Evolutionary conservation across 1,140 invertebrate genomes (phyloP).

Genomic region (Drosophila nigromelanica): DNA sequence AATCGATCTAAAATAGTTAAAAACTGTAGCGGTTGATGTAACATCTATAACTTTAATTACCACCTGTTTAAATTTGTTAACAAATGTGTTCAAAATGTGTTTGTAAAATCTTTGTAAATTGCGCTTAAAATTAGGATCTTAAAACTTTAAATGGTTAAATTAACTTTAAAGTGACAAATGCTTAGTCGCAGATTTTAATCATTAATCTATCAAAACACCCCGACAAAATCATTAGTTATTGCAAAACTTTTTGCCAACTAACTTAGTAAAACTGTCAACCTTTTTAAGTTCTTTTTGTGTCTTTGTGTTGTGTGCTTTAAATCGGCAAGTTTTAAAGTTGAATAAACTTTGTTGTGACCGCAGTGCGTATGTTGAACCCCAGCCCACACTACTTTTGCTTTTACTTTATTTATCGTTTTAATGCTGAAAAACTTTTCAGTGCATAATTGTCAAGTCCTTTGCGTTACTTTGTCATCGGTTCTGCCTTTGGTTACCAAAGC

Average conservation of each 20-base stretch:
- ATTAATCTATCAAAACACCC: background rate
- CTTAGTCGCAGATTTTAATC: background rate
- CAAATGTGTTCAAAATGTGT: background rate
- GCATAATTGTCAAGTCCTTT: slow-evolving; percentile 17
- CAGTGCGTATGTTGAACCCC: slow-evolving; percentile 8
- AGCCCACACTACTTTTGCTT: background rate
- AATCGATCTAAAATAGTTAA: too few relatives aligned
- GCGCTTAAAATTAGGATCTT: too few relatives aligned
- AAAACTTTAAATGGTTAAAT: background rate
- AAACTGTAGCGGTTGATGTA: too few relatives aligned
- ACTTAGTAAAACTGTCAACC: background rate
- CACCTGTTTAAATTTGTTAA: background rate
- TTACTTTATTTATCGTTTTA: background rate
- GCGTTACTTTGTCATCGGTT: slow-evolving; percentile 1
- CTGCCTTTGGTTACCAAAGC: slow-evolving; percentile 5
- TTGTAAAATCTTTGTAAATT: too few relatives aligned
- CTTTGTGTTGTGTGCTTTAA: too few relatives aligned
- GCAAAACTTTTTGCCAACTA: background rate
- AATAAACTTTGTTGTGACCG: slow-evolving; percentile 4
- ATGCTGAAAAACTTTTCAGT: background rate
- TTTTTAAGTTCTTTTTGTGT: background rate
- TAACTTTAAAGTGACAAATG: background rate
- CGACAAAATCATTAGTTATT: background rate
- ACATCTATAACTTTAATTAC: too few relatives aligned
- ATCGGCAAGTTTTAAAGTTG: background rate